Base-by-base conservation (phyloP, 37 sponge, comb jelly and placozoan genomes). In the Diacarnus erythraeanus region DNA sequence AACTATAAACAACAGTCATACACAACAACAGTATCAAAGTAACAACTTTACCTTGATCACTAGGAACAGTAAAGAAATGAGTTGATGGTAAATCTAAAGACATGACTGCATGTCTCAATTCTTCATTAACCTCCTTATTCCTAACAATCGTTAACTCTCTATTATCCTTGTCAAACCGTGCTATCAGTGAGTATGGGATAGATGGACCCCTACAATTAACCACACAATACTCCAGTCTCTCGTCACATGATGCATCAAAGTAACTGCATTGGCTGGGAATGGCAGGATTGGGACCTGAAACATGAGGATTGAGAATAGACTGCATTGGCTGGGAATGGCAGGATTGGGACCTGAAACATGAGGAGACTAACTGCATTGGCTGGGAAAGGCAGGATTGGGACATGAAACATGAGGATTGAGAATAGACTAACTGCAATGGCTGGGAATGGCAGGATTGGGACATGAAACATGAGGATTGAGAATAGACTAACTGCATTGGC, bases 141-240 rank as follows among this genome's bases (percentile, higher is more conserved):
- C 35, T 23, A 21, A 80, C 70, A 42, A 41, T n/a, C 18, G 0
- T 26, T 33, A 79, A 30, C 35, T 10, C 3, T 2, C 35, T 29
- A 9, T 22, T 27, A 0, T 35, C 77, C 21, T 60, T 59, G 4
- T 75, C 56, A 33, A 86, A 87, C 21, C n/a, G 12, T 0, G 80
- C 72, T 39, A 87, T 38, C 22, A 92, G 23, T 1, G 85, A 78
- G 74, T 66, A 92, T 0, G 92, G 92, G 1, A 92, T n/a, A 58
- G 61, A 25, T 2, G 92, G 92, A 43, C 92, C 92, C 31, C 35
- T 26, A 72, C 92, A 92, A 17, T 69, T 34, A 27, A 92, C 54
- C 39, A 87, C 42, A 76, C 92, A 92, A 61, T 84, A 84, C 5
- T 35, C 37, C 21, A 84, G 74, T 21, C 17, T 37, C 23, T 59